Conservation (phyloP, 2,113 vertebrate species). For the Cephalopholis sonnerati region DNA sequence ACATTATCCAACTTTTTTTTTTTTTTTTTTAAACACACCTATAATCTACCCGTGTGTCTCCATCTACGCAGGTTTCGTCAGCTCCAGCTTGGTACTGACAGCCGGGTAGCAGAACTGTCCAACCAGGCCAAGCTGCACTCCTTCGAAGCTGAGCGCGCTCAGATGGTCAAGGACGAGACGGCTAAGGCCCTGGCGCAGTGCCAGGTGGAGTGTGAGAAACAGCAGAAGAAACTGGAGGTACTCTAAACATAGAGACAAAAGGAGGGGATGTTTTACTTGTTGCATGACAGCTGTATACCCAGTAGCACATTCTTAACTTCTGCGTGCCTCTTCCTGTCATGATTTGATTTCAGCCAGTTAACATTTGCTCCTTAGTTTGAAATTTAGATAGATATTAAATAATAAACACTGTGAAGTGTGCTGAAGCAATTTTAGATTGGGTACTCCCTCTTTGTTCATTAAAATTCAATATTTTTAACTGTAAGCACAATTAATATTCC, state of each 20-base stretch:
- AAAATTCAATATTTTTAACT: not conserved
- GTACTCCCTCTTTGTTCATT: not conserved
- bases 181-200: slow-evolving; percentile 92
- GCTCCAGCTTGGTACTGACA: slow-evolving; percentile 92
- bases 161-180: slow-evolving; percentile 94
- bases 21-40: slow-evolving; percentile 1
- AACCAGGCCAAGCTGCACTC: slow-evolving; percentile 93
- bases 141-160: slow-evolving; percentile 93
- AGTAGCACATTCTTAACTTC: not conserved
- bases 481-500: not conserved
- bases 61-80: slow-evolving; percentile 88
- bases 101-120: slow-evolving; percentile 91
- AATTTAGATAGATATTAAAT: not conserved
- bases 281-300: not conserved
- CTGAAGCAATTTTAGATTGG: not conserved
- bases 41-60: not conserved
- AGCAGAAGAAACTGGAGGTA: slow-evolving; percentile 98
- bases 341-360: slow-evolving; percentile 14
- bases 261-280: not conserved
- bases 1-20: slow-evolving; percentile 6
- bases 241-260: slow-evolving; percentile 16
- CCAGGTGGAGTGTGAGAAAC: slow-evolving; percentile 97
- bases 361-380: not conserved
- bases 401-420: not conserved
- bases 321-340: not conserved